A percentile compares a stretch with the other conserved stretches of the same genome.
phyloP scores from a whole-genome alignment of 2,888 invertebrate genomes.

The Rhamphomyia laevipes region DNA sequence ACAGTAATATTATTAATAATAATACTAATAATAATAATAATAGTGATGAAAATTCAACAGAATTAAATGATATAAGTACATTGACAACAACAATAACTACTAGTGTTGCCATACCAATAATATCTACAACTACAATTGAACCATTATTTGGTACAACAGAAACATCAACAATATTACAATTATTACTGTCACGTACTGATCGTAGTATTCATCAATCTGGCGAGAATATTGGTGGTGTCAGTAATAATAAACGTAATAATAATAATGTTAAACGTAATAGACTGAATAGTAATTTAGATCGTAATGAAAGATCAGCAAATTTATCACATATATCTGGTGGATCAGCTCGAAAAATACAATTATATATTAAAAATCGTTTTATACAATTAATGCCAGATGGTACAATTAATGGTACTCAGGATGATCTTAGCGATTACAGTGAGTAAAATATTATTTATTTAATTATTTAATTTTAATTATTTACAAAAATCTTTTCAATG shows the following conservation, averaged over 20 bases:
- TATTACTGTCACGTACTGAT: slow-evolving; percentile 33
- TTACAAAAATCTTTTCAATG: no score
- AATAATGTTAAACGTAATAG: slow-evolving; percentile 24
- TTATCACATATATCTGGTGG: slow-evolving; percentile 72
- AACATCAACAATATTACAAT: slow-evolving; percentile 2
- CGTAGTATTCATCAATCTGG: slow-evolving; percentile 28
- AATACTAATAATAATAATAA: not conserved
- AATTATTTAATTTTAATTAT: not conserved
- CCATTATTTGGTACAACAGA: not conserved
- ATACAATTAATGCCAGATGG: slow-evolving; percentile 75
- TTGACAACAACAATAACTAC: not conserved
- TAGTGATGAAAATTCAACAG: not conserved
- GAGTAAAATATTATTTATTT: slow-evolving; percentile 39
- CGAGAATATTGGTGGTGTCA: slow-evolving; percentile 9
- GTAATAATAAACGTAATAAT: slow-evolving; percentile 12
- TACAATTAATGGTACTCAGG: slow-evolving; percentile 71
- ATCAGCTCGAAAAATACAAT: slow-evolving; percentile 65
- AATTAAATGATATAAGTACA: not conserved
- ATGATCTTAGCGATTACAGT: slow-evolving; percentile 74
- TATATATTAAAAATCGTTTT: slow-evolving; percentile 74
- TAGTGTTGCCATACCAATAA: slow-evolving; percentile 7
- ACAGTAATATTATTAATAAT: slow-evolving; percentile 2
- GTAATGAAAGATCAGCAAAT: slow-evolving; percentile 60
- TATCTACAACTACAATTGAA: not conserved
- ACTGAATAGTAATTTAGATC: slow-evolving; percentile 36